These are phyloP conservation scores for Tenebrio molitor DNA, from an alignment of 1,140 invertebrate genomes.

Conservation along the genomic window DNA sequence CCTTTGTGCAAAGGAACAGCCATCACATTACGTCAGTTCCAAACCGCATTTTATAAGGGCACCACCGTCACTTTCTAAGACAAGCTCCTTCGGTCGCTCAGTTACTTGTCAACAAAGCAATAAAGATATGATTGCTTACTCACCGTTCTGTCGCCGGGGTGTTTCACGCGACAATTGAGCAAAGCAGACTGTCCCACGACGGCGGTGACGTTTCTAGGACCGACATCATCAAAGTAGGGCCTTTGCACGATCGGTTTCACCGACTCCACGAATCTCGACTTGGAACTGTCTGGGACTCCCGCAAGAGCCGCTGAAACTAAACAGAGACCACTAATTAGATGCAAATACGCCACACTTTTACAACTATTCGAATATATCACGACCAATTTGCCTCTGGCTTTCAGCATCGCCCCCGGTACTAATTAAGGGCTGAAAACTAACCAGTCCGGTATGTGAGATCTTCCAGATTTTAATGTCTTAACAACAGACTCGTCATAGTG, in stretches of 20 bases:
- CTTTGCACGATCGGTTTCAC: constrained; percentile 67
- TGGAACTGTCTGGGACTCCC: constrained; percentile 55
- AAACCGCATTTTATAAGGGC: background rate
- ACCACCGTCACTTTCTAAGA: constrained; percentile 19
- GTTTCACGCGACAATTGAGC: constrained; percentile 86
- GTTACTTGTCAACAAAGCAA: constrained; percentile 42
- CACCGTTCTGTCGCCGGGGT: constrained; percentile 90
- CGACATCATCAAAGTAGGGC: constrained; percentile 89
- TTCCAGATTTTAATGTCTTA: too few relatives aligned
- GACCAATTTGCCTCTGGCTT: constrained; percentile 5
- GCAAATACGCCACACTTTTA: constrained; percentile 27
- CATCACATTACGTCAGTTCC: background rate
- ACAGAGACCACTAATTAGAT: constrained; percentile 40
- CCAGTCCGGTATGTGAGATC: too few relatives aligned
- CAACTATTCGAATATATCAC: background rate
- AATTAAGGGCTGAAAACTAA: too few relatives aligned
- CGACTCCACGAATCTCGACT: constrained; percentile 56
- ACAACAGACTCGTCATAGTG: too few relatives aligned
- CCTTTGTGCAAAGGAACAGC: background rate
- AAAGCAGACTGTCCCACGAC: constrained; percentile 87
- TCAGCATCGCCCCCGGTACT: background rate
- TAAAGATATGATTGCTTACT: constrained; percentile 66
- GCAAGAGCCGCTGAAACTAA: constrained; percentile 59
- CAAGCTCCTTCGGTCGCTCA: too few relatives aligned
- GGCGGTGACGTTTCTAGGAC: constrained; percentile 84